These are phyloP conservation scores for Diplodus sargus DNA, from an alignment of 2,797 vertebrate species.

Conservation along the genomic window DNA sequence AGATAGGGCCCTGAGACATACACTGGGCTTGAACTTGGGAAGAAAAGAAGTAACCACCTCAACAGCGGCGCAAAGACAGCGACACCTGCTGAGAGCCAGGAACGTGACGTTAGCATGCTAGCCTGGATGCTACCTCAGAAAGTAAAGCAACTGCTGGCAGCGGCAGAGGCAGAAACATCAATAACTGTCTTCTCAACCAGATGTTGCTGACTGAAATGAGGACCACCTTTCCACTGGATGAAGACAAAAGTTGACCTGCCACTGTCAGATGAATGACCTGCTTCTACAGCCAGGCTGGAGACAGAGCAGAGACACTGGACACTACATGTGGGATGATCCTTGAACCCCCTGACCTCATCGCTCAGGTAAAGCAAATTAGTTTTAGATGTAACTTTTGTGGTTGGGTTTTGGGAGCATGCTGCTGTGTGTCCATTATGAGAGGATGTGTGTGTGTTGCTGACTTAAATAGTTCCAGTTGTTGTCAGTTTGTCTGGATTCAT, in stretches of 20 bases:
- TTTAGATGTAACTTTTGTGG: neutral
- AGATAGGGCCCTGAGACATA: neutral
- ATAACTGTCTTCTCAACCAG: neutral
- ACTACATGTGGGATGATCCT: neutral
- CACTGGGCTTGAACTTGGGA: too few species aligned
- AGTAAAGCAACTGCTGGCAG: neutral
- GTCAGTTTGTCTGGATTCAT: neutral
- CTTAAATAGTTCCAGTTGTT: neutral
- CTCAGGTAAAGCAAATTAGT: neutral
- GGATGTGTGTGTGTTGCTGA: neutral
- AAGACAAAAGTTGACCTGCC: neutral
- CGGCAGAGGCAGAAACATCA: neutral
- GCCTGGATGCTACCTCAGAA: neutral
- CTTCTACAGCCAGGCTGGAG: neutral
- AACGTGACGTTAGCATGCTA: neutral
- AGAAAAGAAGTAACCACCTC: neutral
- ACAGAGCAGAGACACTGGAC: neutral
- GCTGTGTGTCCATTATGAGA: neutral
- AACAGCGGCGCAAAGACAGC: neutral
- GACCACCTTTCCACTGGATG: too few species aligned
- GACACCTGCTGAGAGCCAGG: neutral
- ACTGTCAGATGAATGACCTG: neutral
- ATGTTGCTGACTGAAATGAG: neutral
- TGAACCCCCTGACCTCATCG: neutral
- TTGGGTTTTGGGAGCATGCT: neutral